Percentiles rank a stretch among this genome's conserved stretches.
These are phyloP conservation scores for Asbolus verrucosus DNA, from an alignment of 1,140 invertebrate genomes.

Conservation along the genomic window DNA sequence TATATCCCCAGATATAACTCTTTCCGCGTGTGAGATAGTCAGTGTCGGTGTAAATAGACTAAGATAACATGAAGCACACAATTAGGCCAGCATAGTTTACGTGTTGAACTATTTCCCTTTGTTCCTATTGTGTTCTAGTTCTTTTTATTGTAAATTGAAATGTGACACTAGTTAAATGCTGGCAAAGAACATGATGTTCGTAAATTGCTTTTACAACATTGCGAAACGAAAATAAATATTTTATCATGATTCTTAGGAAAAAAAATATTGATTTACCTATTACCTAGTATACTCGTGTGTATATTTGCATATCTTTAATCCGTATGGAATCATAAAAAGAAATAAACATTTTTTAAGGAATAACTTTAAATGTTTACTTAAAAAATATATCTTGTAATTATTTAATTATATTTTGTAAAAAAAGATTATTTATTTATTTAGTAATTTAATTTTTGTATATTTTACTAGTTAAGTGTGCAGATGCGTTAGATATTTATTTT, in stretches of 20 bases:
- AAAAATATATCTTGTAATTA: no score
- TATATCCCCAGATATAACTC: no score
- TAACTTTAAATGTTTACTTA: constrained; percentile 31
- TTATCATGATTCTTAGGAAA: neutral
- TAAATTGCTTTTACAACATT: no score
- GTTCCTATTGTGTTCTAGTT: neutral
- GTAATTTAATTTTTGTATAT: constrained; percentile 39
- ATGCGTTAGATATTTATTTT: constrained; percentile 47
- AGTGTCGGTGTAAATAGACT: constrained; percentile 2
- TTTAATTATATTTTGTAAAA: constrained; percentile 37
- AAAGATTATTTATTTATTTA: constrained; percentile 40
- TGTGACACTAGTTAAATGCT: neutral
- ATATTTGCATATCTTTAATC: constrained; percentile 4
- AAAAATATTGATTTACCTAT: neutral
- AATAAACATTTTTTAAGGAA: constrained; percentile 32
- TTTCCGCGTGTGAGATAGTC: neutral
- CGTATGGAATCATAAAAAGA: constrained; percentile 3
- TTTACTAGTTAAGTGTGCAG: constrained; percentile 47
- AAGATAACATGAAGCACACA: constrained; percentile 5
- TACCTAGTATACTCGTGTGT: neutral
- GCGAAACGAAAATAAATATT: constrained; percentile 3
- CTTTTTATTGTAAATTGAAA: neutral
- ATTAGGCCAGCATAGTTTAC: neutral
- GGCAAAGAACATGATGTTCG: no score
- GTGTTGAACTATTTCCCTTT: neutral